Conservation (phyloP, 2,888 invertebrate genomes). For the Acleris laterana region DNA sequence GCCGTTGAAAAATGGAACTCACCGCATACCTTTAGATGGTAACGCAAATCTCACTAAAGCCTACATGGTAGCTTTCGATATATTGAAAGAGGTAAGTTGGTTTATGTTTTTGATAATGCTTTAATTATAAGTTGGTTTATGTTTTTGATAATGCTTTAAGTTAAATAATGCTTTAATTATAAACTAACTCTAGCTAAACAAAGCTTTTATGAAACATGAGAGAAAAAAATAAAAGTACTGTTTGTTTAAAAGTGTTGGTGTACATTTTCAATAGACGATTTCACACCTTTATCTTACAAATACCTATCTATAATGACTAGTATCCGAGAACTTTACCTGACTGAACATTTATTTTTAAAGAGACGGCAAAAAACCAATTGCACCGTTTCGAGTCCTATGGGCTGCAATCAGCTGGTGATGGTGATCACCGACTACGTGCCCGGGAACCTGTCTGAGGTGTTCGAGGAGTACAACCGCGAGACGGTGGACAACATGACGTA, state of each 20-base stretch:
- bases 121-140: no score
- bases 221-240: no score
- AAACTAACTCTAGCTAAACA: no score
- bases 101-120: no score
- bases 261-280: no score
- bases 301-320: no score
- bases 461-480: slow-evolving; percentile 91
- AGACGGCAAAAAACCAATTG: slow-evolving; percentile 55
- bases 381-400: slow-evolving; percentile 71
- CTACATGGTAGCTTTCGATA: slow-evolving; percentile 92
- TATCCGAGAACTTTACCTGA: no score
- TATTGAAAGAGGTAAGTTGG: slow-evolving; percentile 88
- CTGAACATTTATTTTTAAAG: slow-evolving; percentile 45
- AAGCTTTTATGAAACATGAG: neutral
- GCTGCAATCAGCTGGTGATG: slow-evolving; percentile 98
- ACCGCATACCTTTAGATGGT: slow-evolving; percentile 87
- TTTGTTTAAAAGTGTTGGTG: no score
- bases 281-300: no score
- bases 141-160: no score
- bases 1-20: slow-evolving; percentile 61
- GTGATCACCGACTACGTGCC: slow-evolving; percentile 97
- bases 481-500: slow-evolving; percentile 84
- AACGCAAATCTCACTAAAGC: slow-evolving; percentile 94
- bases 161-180: no score
- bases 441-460: slow-evolving; percentile 93